Conservation (phyloP, 2,797 vertebrate species). For the Tenualosa thibaudeaui region DNA sequence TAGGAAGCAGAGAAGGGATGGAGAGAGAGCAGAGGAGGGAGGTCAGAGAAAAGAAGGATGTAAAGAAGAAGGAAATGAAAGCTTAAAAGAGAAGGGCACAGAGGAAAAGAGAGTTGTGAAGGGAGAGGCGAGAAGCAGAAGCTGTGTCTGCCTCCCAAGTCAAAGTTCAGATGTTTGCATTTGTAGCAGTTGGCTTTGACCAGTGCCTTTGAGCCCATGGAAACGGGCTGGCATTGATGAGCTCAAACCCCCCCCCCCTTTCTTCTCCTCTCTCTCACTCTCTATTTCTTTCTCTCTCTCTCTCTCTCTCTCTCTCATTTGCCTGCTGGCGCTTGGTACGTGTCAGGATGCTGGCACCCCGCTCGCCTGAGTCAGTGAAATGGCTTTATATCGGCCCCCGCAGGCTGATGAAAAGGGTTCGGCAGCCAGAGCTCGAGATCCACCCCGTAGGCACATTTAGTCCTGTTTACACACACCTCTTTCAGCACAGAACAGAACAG, state of each 20-base stretch:
- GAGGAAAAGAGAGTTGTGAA: neutral
- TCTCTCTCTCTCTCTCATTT: neutral
- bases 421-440: neutral
- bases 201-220: neutral
- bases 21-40: neutral
- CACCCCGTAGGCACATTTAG: neutral
- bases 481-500: neutral
- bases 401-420: neutral
- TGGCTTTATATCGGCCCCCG: neutral
- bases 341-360: slow-evolving; percentile 9
- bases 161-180: neutral
- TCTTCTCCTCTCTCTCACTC: neutral
- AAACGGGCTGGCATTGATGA: neutral
- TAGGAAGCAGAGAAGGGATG: neutral
- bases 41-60: neutral
- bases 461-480: neutral
- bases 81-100: neutral
- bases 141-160: neutral
- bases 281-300: neutral
- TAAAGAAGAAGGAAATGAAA: neutral
- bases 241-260: neutral
- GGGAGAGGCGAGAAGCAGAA: neutral
- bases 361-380: neutral
- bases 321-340: neutral
- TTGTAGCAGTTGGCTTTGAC: neutral